phyloP scores from a whole-genome alignment of 1,140 invertebrate species.

The Calliphora vicina region DNA sequence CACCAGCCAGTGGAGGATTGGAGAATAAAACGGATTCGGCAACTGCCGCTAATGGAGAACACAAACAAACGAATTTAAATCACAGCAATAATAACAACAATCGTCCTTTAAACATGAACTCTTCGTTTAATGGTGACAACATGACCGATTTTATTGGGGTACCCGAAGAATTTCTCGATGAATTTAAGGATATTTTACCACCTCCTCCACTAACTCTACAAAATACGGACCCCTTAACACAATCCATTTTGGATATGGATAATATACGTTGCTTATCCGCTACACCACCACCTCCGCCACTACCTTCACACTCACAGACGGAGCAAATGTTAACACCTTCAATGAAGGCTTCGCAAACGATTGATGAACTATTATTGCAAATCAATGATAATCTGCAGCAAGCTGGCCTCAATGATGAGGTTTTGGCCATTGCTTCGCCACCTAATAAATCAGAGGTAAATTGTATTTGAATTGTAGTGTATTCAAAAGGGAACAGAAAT shows the following conservation, averaged over 20 bases:
- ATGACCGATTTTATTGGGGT: constrained; percentile 7
- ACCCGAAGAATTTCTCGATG: not conserved
- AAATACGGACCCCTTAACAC: not conserved
- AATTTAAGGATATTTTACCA: not conserved
- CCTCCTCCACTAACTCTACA: not conserved
- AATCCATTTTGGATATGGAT: not conserved
- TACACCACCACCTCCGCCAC: not conserved
- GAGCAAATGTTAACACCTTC: not conserved
- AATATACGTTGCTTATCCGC: not conserved
- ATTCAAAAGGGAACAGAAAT: no score
- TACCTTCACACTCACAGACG: not conserved
- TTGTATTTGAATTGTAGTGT: not conserved
- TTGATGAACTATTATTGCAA: constrained; percentile 39
- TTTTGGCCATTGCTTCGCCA: not conserved
- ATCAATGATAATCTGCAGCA: constrained; percentile 38
- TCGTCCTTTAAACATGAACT: not conserved
- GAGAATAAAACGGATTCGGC: not conserved
- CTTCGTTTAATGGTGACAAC: not conserved
- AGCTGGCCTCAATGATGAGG: not conserved
- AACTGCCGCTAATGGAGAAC: not conserved
- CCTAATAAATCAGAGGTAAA: constrained; percentile 12
- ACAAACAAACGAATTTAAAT: not conserved
- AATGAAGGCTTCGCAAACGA: constrained; percentile 29
- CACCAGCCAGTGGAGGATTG: not conserved
- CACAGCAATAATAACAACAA: not conserved